Evolutionary conservation across 2,888 invertebrate genomes (phyloP), one percentile per base, ranked within the genome.

Genomic region (Dynastes hyllus): DNA sequence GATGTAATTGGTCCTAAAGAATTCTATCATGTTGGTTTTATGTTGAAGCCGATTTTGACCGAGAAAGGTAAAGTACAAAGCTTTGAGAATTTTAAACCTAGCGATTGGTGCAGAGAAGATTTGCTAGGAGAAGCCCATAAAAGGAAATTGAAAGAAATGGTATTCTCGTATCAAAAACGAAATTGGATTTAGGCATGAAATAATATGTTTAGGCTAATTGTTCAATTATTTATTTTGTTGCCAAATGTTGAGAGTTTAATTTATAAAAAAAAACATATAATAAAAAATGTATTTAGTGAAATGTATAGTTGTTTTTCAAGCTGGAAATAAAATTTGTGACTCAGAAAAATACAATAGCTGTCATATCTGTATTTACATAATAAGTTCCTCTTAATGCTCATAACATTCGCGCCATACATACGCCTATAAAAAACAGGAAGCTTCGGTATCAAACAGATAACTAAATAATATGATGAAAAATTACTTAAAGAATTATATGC

Each of bases 11-110:
- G 88, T 0, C 89, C 89, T 13, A 79, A 87, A 1, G 90, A 91
- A 84, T 85, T 91, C 9, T 88, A 88, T 55, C 91, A 91, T 83
- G 86, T 91, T 4, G 81, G 91, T 0, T 87, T 90, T 45, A 91
- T 91, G 91, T 85, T 90, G 27, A 90, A 89, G 83, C 89, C 91
- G 0, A 87, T 91, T 45, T 87, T 90, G 81, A 90, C 90, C 0
- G 90, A 90, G 81, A 87, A 87, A 77, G 89, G 88, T 8, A 88
- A 87, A 58, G 85, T 91, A 4, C 87, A 91, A 79, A 89, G 83
- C 77, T 81, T 87, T 45, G 89, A 90, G 71, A 89, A 91, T 69
- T 86, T 90, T 63, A 87, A 89, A 80, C 85, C 89, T 37, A 85
- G 87, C 16, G 85, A 89, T 78, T 88, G 89, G 86, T 86, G 84